A percentile compares a stretch with the other conserved stretches of the same genome.
Conservation (phyloP, 2,888 invertebrate species). For the Lissocephala sabroskyi region DNA sequence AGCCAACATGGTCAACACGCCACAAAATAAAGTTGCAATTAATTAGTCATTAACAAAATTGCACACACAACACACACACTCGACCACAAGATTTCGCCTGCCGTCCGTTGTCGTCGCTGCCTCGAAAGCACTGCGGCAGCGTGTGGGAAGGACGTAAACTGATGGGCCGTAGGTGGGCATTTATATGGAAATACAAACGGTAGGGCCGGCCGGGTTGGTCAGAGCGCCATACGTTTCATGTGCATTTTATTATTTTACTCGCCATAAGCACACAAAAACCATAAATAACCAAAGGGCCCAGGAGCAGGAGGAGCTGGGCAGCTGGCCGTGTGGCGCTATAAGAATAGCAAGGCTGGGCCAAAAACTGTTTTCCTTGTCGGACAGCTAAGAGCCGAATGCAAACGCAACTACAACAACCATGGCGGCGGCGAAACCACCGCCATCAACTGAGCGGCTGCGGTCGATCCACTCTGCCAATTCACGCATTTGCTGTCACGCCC, state of each 20-base stretch:
- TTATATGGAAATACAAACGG: constrained; percentile 29
- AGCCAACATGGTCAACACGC: constrained; percentile 23
- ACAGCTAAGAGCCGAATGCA: constrained; percentile 26
- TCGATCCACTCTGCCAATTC: constrained; percentile 40
- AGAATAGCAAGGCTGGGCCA: too few species aligned
- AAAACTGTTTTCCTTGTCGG: constrained; percentile 54
- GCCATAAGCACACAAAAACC: not conserved
- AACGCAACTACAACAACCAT: too few species aligned
- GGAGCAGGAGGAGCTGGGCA: constrained; percentile 7
- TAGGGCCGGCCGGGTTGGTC: not conserved
- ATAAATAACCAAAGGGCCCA: not conserved
- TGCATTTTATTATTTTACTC: not conserved
- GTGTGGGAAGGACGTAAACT: too few species aligned
- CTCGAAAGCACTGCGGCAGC: too few species aligned
- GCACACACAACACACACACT: constrained; percentile 8
- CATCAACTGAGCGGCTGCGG: constrained; percentile 21
- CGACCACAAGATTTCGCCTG: not conserved
- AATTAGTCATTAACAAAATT: constrained; percentile 44
- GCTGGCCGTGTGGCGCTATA: too few species aligned
- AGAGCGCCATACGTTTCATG: not conserved
- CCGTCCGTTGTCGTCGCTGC: constrained; percentile 9
- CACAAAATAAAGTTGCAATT: constrained; percentile 44
- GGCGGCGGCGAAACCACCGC: not conserved
- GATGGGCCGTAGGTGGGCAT: not conserved
- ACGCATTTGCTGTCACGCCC: not conserved